A percentile compares a stretch with the other conserved stretches of the same genome.
Evolutionary conservation across 2,113 vertebrate genomes (phyloP).

Genomic region (Odontophorus gujanensis): DNA sequence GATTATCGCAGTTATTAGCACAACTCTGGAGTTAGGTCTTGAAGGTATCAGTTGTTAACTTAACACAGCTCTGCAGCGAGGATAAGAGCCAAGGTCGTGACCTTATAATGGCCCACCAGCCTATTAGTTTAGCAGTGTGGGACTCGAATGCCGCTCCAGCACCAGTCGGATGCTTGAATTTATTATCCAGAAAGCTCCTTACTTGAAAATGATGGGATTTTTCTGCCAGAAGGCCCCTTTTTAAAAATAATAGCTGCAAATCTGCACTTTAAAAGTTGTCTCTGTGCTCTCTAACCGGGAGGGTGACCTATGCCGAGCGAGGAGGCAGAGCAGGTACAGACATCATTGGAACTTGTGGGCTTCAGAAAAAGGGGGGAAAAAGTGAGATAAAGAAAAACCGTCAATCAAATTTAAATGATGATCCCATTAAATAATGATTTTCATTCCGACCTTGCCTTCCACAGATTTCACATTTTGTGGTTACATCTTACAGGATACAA

Average conservation of each 20-base stretch:
- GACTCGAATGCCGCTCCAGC: constrained; percentile 40
- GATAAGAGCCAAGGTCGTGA: constrained; percentile 67
- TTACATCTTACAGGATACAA: constrained; percentile 19
- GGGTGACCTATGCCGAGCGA: constrained; percentile 39
- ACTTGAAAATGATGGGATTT: constrained; percentile 69
- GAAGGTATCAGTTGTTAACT: constrained; percentile 61
- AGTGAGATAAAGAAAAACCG: constrained; percentile 42
- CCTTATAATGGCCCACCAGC: constrained; percentile 74
- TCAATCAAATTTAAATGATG: constrained; percentile 77
- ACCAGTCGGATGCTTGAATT: constrained; percentile 50
- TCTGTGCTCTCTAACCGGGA: neutral
- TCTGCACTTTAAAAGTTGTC: constrained; percentile 62
- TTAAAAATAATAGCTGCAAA: constrained; percentile 61
- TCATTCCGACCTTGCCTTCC: constrained; percentile 48
- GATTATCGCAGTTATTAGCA: constrained; percentile 29
- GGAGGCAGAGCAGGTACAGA: constrained; percentile 57
- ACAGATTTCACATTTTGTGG: constrained; percentile 18
- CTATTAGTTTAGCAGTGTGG: constrained; percentile 74
- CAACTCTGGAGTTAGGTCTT: constrained; percentile 3
- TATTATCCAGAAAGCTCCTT: constrained; percentile 69
- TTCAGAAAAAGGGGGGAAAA: neutral
- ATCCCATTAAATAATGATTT: constrained; percentile 81
- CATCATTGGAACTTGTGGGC: constrained; percentile 41
- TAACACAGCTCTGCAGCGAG: constrained; percentile 53
- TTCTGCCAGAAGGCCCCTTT: constrained; percentile 60